Percentiles rank a stretch among this genome's conserved stretches.
These are phyloP conservation scores for Drosophila pegasa DNA, from an alignment of 2,888 invertebrate genomes.

Conservation along the genomic window DNA sequence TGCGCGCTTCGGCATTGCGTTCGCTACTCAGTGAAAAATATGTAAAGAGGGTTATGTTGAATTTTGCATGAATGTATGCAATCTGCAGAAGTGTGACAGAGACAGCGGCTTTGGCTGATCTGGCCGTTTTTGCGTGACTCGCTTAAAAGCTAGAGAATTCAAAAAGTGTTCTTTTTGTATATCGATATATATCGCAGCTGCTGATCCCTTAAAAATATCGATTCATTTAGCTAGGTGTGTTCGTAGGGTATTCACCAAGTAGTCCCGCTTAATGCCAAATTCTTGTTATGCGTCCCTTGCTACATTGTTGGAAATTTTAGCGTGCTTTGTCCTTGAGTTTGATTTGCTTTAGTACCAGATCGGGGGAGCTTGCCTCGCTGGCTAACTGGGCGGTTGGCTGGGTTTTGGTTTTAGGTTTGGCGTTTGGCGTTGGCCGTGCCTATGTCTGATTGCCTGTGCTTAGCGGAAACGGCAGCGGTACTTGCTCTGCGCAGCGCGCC, in stretches of 20 bases:
- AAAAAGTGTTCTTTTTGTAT: no score
- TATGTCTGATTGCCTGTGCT: slow-evolving; percentile 58
- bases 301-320: slow-evolving; percentile 52
- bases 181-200: neutral
- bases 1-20: slow-evolving; percentile 27
- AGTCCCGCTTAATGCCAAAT: neutral
- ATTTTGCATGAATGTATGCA: neutral
- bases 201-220: neutral
- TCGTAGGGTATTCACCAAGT: neutral
- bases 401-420: neutral
- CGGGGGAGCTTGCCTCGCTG: neutral
- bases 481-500: slow-evolving; percentile 48
- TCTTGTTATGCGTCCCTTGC: slow-evolving; percentile 28
- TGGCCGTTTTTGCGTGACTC: neutral
- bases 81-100: neutral
- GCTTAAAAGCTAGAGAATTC: neutral
- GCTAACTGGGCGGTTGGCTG: neutral
- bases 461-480: slow-evolving; percentile 61
- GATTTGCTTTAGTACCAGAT: slow-evolving; percentile 47
- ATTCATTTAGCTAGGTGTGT: neutral
- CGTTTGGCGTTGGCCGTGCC: slow-evolving; percentile 46
- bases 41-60: neutral
- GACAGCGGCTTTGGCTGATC: neutral
- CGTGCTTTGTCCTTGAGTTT: slow-evolving; percentile 57
- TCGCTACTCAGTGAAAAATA: neutral